Conservation (phyloP, 1,140 invertebrate genomes). For the Drosophila seguyi region DNA sequence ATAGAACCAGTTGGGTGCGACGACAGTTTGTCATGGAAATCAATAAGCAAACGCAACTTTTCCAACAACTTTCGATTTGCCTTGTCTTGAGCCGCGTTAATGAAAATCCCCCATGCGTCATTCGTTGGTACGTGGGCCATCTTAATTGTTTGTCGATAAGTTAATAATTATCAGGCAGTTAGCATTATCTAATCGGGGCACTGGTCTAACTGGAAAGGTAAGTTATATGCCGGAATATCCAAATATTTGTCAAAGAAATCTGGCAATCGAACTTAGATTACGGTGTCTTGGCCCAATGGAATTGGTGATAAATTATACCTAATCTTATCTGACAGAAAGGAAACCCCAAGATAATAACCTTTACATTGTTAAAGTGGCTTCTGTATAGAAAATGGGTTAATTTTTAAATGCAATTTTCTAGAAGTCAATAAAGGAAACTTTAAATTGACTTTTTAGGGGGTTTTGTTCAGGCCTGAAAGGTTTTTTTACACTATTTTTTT, state of each 20-base stretch:
- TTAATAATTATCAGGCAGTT: slow-evolving; percentile 13
- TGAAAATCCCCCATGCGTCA: slow-evolving; percentile 40
- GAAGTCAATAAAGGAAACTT: background rate
- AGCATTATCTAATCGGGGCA: slow-evolving; percentile 6
- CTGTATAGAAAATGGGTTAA: background rate
- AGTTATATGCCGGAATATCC: slow-evolving; percentile 9
- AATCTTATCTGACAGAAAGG: background rate
- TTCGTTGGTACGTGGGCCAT: background rate
- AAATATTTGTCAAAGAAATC: slow-evolving; percentile 11
- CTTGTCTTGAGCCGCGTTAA: slow-evolving; percentile 8
- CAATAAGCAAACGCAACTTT: slow-evolving; percentile 33
- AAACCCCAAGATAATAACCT: background rate
- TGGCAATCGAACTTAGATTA: background rate
- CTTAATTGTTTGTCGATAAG: slow-evolving; percentile 35
- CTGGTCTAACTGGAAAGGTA: slow-evolving; percentile 17
- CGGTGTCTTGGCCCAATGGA: background rate
- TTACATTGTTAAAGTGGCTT: background rate
- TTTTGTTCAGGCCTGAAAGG: background rate
- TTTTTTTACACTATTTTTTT: slow-evolving; percentile 1
- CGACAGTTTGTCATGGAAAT: slow-evolving; percentile 27
- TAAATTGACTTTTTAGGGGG: no score
- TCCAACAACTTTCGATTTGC: slow-evolving; percentile 17
- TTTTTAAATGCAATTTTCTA: background rate
- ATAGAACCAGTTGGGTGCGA: slow-evolving; percentile 19
- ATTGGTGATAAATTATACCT: background rate